Evolutionary conservation across 2,113 vertebrate genomes (phyloP).

Genomic region (Rhinoderma darwinii): DNA sequence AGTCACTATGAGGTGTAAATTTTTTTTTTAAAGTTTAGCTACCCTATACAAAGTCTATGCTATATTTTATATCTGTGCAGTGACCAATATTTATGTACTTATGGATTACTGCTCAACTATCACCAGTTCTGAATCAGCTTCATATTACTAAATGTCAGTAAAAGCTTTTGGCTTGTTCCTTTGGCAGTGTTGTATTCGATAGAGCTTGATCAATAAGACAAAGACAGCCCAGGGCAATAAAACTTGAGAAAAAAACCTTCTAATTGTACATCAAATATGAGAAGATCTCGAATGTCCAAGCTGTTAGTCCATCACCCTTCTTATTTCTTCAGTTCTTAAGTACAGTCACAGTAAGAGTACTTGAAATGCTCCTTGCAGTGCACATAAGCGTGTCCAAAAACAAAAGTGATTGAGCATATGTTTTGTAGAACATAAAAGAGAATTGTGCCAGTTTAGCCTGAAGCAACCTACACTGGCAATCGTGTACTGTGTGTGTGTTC

Average conservation of each 20-base stretch:
- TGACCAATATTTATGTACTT: background rate
- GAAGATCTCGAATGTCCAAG: background rate
- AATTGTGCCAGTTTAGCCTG: conserved; percentile 22
- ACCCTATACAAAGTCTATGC: no score
- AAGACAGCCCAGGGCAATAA: conserved; percentile 2
- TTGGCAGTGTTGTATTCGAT: background rate
- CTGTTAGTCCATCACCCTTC: conserved; percentile 16
- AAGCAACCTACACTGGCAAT: conserved; percentile 35
- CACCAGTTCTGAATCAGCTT: background rate
- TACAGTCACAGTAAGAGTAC: conserved; percentile 32
- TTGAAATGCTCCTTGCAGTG: conserved; percentile 58
- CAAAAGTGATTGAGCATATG: conserved; percentile 51
- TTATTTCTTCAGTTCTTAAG: conserved; percentile 60
- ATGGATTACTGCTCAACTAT: background rate
- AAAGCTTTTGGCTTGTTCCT: no score
- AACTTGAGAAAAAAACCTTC: conserved; percentile 1
- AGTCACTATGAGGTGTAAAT: no score
- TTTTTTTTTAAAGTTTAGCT: no score
- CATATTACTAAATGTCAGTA: background rate
- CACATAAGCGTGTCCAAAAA: conserved; percentile 56
- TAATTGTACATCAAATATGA: background rate
- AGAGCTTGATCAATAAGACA: background rate
- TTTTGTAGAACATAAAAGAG: conserved; percentile 42
- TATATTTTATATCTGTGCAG: background rate
- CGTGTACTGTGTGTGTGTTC: background rate